Conservation (phyloP, 2,888 invertebrate species). For the Pammene aurita region DNA sequence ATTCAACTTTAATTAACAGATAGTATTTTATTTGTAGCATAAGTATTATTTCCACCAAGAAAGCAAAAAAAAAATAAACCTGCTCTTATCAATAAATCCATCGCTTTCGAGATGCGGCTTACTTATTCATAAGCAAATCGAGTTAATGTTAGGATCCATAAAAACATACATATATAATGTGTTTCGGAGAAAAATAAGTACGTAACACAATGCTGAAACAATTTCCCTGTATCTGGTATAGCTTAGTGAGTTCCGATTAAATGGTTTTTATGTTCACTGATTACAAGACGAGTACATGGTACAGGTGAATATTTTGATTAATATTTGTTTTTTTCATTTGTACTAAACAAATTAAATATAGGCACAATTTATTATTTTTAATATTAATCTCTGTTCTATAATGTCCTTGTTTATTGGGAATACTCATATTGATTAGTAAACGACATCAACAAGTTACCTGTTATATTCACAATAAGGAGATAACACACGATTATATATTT, state of each 20-base stretch:
- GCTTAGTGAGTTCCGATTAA: too few relatives aligned
- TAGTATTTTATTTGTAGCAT: too few relatives aligned
- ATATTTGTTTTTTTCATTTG: too few relatives aligned
- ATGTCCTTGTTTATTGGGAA: too few relatives aligned
- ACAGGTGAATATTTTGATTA: too few relatives aligned
- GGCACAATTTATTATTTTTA: too few relatives aligned
- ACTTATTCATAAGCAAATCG: constrained; percentile 33
- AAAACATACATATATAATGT: constrained; percentile 30
- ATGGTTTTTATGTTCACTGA: too few relatives aligned
- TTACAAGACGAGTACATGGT: too few relatives aligned
- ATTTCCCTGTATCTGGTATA: neutral
- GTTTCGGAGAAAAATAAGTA: neutral
- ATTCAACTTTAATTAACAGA: too few relatives aligned
- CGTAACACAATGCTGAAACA: neutral
- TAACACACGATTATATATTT: constrained; percentile 55
- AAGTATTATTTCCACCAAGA: neutral
- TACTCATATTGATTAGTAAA: too few relatives aligned
- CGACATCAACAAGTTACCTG: constrained; percentile 54
- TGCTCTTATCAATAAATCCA: constrained; percentile 27
- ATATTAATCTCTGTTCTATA: too few relatives aligned
- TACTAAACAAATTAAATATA: too few relatives aligned
- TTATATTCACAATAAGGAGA: constrained; percentile 57
- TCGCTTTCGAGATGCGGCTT: constrained; percentile 12
- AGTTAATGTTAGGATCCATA: constrained; percentile 33
- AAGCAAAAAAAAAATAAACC: constrained; percentile 1